These are phyloP conservation scores for Coronaproctus castanopsis DNA, from an alignment of 2,888 invertebrate genomes.

Conservation along the genomic window DNA sequence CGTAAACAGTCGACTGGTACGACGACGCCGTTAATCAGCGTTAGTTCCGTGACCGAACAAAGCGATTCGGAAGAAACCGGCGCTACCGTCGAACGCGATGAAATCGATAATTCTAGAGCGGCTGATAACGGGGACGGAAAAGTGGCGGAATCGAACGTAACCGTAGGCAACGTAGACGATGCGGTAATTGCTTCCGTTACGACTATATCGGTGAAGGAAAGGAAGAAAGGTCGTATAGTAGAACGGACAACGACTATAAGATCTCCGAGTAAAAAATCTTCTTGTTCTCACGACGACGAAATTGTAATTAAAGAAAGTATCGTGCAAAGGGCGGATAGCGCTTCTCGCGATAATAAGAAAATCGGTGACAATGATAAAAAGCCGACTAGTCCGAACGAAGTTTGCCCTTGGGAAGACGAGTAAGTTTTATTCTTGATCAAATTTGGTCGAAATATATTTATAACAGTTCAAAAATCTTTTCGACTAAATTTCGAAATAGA, in stretches of 20 bases:
- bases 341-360: conserved; percentile 12
- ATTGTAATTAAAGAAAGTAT: not conserved
- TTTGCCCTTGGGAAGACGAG: conserved; percentile 93
- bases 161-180: not conserved
- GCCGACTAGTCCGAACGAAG: conserved; percentile 33
- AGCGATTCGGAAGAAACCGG: conserved; percentile 27
- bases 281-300: not conserved
- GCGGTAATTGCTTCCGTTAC: not conserved
- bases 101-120: conserved; percentile 17
- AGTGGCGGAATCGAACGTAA: not conserved
- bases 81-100: conserved; percentile 16
- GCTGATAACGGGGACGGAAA: conserved; percentile 14
- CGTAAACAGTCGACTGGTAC: conserved; percentile 9
- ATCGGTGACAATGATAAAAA: conserved; percentile 14
- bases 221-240: conserved; percentile 14
- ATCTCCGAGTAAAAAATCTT: not conserved
- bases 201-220: conserved; percentile 13
- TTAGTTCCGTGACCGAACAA: conserved; percentile 44
- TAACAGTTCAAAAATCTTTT: not conserved
- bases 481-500: too few species aligned
- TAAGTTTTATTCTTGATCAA: conserved; percentile 35
- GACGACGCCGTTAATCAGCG: conserved; percentile 43
- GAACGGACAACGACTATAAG: conserved; percentile 10
- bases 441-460: not conserved
- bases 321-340: not conserved